Evolutionary conservation across 2,888 invertebrate genomes (phyloP), one percentile per base, ranked within the genome.

Genomic region (Heliconius ismenius): DNA sequence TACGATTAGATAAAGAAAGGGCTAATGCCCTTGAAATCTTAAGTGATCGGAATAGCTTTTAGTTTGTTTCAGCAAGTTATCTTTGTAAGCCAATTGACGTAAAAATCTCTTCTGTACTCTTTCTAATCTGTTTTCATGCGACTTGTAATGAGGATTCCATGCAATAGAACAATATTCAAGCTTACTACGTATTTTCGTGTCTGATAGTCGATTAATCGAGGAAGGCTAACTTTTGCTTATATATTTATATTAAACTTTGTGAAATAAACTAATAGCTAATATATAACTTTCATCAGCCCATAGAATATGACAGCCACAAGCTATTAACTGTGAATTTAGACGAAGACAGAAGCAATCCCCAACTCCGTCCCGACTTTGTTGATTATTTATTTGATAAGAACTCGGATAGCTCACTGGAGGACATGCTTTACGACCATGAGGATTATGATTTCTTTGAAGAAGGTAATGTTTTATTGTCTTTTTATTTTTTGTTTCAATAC

Each of bases 311-410:
- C 0, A 81, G 79, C 0, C 91, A 92, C 81, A 87, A 84, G 76
- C 81, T 89, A 74, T 82, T 93, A 63, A 83, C 81, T 0, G 84
- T 93, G 78, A 85, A 92, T 84, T 74, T 86, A 32, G 62, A 81
- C 2, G 89, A 90, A 3, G 92, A 93, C 84, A 89, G 87, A 78
- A 88, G 92, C 85, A 88, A 91, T 80, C 90, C 89, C 2, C 88
- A 91, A 80, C 86, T 92, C 64, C 86, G 92, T 63, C 91, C 92
- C 0, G 92, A 92, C 84, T 91, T 91, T 81, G 87, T 89, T 21
- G 92, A 92, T 78, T 84, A 83, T 62, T 83, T 89, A 49, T 89
- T 86, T 80, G 91, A 91, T 9, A 86, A 88, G 79, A 87, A 86
- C 83, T 91, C 91, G 11, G 91, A 92, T 58, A 91, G 87, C 78